Evolutionary conservation across 2,888 invertebrate species (phyloP), one percentile per base, ranked within the genome.

Genomic region (Zygothrica quintamaculata): DNA sequence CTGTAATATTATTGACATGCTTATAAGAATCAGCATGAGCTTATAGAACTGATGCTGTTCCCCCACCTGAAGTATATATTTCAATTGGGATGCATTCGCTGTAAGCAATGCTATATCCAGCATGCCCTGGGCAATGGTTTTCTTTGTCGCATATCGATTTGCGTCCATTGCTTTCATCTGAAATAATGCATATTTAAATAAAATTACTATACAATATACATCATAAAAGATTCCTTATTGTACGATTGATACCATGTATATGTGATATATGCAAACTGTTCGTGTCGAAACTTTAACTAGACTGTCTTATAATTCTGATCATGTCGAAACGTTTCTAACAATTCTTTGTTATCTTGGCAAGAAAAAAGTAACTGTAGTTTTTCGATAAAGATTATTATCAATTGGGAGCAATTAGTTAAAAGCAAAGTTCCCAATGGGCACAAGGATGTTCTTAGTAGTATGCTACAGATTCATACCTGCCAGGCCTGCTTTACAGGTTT

Each of bases 51-150:
- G 96, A 90, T 97, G 96, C 85, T 95, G 94, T 36, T 95, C 94
- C 3, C 96, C 96, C 31, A 95, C 95, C 93, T 95, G 96, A 0
- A 97, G 92, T 25, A 97, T 94, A 84, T 97, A 97, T 90, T 97
- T 97, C 31, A 97, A 92, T 89, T 97, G 97, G 0, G 96, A 96
- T 2, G 97, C 97, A 89, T 97, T 97, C 0, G 97, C 96, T 1
- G 97, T 97, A 47, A 97, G 92, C 68, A 97, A 91, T 0, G 97
- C 97, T 58, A 97, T 96, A 90, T 97, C 97, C 78, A 97, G 93
- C 94, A 97, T 95, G 3, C 97, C 97, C 92, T 97, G 97, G 0
- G 97, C 96, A 58, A 97, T 96, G 0, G 97, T 97, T 91, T 97
- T 97, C 91, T 97, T 97, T 7, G 97, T 97, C 15, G 97, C 97